Percentiles rank a stretch among this genome's conserved stretches.
phyloP scores from a whole-genome alignment of 1,140 invertebrate species.

The Megalonaias nervosa region DNA sequence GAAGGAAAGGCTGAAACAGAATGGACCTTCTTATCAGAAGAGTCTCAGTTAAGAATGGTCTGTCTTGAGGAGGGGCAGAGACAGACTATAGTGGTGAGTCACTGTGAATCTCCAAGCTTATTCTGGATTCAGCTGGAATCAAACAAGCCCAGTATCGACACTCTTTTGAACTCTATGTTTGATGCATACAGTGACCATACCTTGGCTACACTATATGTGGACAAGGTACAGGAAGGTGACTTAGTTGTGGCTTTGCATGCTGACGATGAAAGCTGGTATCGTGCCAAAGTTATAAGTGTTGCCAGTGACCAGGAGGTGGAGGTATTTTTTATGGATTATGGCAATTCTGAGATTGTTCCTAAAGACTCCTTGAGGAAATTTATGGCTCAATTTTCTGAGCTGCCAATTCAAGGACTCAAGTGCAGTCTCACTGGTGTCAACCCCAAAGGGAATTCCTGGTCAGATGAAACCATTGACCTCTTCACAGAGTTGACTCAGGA shows the following conservation, averaged over 20 bases:
- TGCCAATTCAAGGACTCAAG: slow-evolving; percentile 74
- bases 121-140: slow-evolving; percentile 56
- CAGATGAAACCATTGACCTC: slow-evolving; percentile 33
- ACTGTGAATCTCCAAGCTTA: slow-evolving; percentile 47
- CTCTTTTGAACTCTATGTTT: slow-evolving; percentile 50
- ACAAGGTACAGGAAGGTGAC: slow-evolving; percentile 20
- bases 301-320: slow-evolving; percentile 76
- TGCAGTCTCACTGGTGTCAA: slow-evolving; percentile 76
- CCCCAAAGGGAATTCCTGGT: slow-evolving; percentile 42
- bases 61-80: slow-evolving; percentile 36
- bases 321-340: slow-evolving; percentile 77
- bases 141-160: slow-evolving; percentile 28
- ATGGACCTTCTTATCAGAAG: background rate
- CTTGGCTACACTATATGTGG: slow-evolving; percentile 18
- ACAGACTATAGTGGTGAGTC: slow-evolving; percentile 41
- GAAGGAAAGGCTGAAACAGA: background rate
- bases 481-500: slow-evolving; percentile 43
- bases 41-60: slow-evolving; percentile 18
- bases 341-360: slow-evolving; percentile 67
- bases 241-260: slow-evolving; percentile 80
- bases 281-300: slow-evolving; percentile 82
- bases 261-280: slow-evolving; percentile 83
- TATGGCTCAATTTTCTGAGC: slow-evolving; percentile 26
- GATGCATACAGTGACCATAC: slow-evolving; percentile 41
- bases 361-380: slow-evolving; percentile 32